Base-by-base conservation (phyloP, 2,888 invertebrate species). In the Kryphioiulus occultus region DNA sequence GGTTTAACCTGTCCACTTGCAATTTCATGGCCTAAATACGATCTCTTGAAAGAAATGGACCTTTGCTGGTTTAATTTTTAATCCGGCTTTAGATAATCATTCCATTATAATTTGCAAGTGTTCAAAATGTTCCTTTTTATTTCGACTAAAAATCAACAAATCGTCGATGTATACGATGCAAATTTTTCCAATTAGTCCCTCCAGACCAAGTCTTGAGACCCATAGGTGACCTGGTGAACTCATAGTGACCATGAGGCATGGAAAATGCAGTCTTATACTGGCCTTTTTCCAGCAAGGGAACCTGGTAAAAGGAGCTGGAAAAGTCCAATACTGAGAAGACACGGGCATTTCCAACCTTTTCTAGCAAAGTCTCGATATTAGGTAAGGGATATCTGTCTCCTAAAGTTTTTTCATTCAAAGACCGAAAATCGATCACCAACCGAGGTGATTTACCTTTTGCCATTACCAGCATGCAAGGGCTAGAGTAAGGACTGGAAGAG, bases 151-250 rank as follows among this genome's bases (percentile, higher is more conserved):
- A 9, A 86, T 30, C 15, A 86, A 10, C 3, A 86, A 15, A 68
- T 86, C 86, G 68, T 86, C 86, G 9, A 86, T 86, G n/a, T 22
- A 86, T 0, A 26, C 86, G 1, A 19, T 59, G 39, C 15, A 22
- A 35, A 53, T 68, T 86, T 86, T 86, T 0, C 86, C 86, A 9
- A 68, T n/a, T 30, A 30, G 68, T 10, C 85, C 88, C 32, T 87
- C 53, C 15, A 91, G 86, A 4, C 90, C 89, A 35, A 47, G 85
- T 86, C 26, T 86, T 53, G 10, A 86, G 30, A 19, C 86, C 86
- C 86, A 86, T 86, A 22, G 86, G 86, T 0, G 68, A 86, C 12
- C 78, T 15, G 0, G 30, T 68, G 32, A 86, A 86, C 35, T 86
- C 86, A 68, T 59, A 86, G 4, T 32, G 39, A 0, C 86, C 86